These are phyloP conservation scores for Macropodus opercularis DNA, from an alignment of 2,797 vertebrate genomes.

Conservation along the genomic window DNA sequence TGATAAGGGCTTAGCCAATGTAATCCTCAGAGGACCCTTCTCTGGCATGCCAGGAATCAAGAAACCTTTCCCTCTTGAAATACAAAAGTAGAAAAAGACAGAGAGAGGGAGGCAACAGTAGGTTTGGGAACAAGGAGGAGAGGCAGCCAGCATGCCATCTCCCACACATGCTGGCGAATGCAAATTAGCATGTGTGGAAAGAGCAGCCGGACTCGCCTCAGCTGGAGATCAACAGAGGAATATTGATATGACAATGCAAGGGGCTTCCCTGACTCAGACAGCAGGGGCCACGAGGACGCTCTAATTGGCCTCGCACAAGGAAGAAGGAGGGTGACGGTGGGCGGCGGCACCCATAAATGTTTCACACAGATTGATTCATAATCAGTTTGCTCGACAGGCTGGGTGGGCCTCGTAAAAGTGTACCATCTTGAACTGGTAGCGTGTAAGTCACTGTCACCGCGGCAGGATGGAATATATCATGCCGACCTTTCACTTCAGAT, in stretches of 20 bases:
- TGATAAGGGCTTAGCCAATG: slow-evolving; percentile 86
- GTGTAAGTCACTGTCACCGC: slow-evolving; percentile 64
- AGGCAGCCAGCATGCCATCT: slow-evolving; percentile 63
- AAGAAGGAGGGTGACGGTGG: not conserved
- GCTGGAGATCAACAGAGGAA: slow-evolving; percentile 75
- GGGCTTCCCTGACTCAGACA: slow-evolving; percentile 68
- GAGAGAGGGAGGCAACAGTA: slow-evolving; percentile 57
- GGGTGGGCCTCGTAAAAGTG: slow-evolving; percentile 64
- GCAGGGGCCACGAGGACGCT: slow-evolving; percentile 63
- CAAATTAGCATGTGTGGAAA: slow-evolving; percentile 75
- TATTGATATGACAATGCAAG: slow-evolving; percentile 76
- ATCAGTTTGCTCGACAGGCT: slow-evolving; percentile 65
- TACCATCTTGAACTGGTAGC: slow-evolving; percentile 61
- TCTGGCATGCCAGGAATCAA: slow-evolving; percentile 81
- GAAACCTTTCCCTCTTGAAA: slow-evolving; percentile 71
- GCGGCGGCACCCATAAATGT: slow-evolving; percentile 60
- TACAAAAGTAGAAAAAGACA: slow-evolving; percentile 46
- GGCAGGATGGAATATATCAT: slow-evolving; percentile 66
- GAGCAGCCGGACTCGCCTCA: slow-evolving; percentile 75
- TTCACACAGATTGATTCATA: slow-evolving; percentile 78
- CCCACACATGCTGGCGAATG: slow-evolving; percentile 68
- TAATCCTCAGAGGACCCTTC: slow-evolving; percentile 83
- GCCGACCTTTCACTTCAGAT: slow-evolving; percentile 71
- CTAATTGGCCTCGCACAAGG: slow-evolving; percentile 71
- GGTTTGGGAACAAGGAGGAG: slow-evolving; percentile 56